Evolutionary conservation across 2,888 invertebrate genomes (phyloP).

Genomic region (Liposcelis brunnea): DNA sequence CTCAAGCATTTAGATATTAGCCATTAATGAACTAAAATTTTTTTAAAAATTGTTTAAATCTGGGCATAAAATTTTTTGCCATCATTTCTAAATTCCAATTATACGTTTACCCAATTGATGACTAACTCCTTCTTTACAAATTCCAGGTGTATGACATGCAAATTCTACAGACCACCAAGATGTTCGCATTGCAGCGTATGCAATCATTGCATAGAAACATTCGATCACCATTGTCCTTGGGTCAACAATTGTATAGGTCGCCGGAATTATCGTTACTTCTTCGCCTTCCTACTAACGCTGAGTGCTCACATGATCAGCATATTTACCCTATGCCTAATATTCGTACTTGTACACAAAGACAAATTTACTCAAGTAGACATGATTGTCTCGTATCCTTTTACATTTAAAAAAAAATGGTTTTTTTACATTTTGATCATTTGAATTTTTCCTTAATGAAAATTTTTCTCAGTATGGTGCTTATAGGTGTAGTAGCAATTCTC

Average conservation of each 20-base stretch:
- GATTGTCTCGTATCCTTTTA: slow-evolving; percentile 30
- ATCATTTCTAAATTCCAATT: too few species aligned
- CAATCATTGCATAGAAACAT: slow-evolving; percentile 98
- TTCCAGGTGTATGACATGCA: slow-evolving; percentile 50
- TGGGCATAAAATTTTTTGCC: too few species aligned
- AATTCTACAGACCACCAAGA: slow-evolving; percentile 97
- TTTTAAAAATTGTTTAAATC: too few species aligned
- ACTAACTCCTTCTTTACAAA: neutral
- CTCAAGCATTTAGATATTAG: too few species aligned
- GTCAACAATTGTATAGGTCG: slow-evolving; percentile 95
- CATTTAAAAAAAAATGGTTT: neutral
- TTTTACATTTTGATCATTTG: slow-evolving; percentile 5
- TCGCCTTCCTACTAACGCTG: slow-evolving; percentile 92
- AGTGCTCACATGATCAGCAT: slow-evolving; percentile 97
- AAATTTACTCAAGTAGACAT: slow-evolving; percentile 62
- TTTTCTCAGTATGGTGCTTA: slow-evolving; percentile 58
- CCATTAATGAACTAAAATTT: too few species aligned
- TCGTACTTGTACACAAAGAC: slow-evolving; percentile 72
- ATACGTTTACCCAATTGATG: too few species aligned
- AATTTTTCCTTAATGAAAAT: slow-evolving; percentile 21
- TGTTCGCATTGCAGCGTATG: slow-evolving; percentile 99
- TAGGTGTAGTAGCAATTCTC: slow-evolving; percentile 79
- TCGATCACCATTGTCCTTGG: slow-evolving; percentile 99
- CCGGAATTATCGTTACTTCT: slow-evolving; percentile 96
- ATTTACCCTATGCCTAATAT: slow-evolving; percentile 83